A percentile compares a stretch with the other conserved stretches of the same genome.
These are phyloP conservation scores for Psittacus erithacus DNA, from an alignment of 2,113 vertebrate species.

Conservation along the genomic window DNA sequence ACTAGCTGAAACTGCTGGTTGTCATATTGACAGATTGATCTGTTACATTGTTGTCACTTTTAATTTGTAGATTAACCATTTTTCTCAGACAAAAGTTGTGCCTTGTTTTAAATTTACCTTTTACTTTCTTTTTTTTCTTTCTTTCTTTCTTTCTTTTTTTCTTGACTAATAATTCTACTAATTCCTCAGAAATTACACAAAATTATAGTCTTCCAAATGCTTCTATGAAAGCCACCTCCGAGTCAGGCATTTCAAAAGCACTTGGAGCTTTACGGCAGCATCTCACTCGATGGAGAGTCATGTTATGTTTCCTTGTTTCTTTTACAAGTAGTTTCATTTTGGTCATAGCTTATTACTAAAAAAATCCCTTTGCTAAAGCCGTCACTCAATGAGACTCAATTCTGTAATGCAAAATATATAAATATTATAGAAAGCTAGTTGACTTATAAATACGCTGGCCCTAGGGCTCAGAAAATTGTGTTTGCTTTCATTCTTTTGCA, in stretches of 20 bases:
- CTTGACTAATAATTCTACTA: background rate
- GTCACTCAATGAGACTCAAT: background rate
- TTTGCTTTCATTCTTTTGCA: background rate
- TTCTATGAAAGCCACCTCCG: background rate
- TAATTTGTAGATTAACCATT: slow-evolving; percentile 13
- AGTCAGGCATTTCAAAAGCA: background rate
- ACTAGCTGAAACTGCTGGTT: slow-evolving; percentile 18
- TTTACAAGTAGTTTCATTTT: background rate
- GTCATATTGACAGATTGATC: slow-evolving; percentile 7
- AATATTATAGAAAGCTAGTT: background rate
- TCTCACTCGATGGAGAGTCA: background rate
- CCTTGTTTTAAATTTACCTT: background rate
- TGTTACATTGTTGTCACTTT: background rate
- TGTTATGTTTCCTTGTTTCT: background rate
- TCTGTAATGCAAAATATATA: background rate
- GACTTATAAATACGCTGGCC: background rate
- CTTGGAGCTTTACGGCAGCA: background rate
- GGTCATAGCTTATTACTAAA: background rate
- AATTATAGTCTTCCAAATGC: background rate
- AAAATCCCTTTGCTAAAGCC: background rate
- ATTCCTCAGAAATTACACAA: slow-evolving; percentile 3
- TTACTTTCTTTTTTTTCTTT: background rate
- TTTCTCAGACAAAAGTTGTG: slow-evolving; percentile 11
- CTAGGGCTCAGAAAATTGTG: background rate
- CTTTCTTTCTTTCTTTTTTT: background rate